Base-by-base conservation (phyloP, 2,797 vertebrate species). In the Chelon auratus region DNA sequence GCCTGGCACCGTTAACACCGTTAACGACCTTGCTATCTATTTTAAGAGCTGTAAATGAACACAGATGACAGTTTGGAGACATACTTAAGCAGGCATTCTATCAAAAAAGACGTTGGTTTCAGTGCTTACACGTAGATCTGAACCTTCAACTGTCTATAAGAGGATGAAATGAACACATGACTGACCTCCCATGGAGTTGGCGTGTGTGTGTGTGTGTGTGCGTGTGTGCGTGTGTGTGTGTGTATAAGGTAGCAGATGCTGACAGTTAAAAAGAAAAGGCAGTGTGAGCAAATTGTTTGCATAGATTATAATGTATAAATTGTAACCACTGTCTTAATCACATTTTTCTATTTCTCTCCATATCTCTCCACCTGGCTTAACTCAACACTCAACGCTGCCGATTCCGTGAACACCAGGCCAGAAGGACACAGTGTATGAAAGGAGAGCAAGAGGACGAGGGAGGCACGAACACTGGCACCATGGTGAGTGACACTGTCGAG, bases 401-500 rank as follows among this genome's bases (percentile, higher is more conserved):
- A 69, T 62, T 75, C 30, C 78, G 33, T 58, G n/a, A 68, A 68
- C 62, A 72, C 76, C 78, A 93, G 91, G 82, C 88, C 80, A 87
- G 84, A 82, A 91, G 85, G 81, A 80, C 85, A 14, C 45, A 45
- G 53, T 75, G 67, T 64, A 62, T 52, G 73, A 84, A 68, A 83
- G 88, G 77, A 78, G 84, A 75, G 56, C 80, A 54, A 42, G 85
- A 89, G 67, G 86, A 78, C 12, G 80, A 75, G 51, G 80, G 59
- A 66, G 84, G 73, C 73, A 59, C 42, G 3, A 69, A 65, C 75
- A 11, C 66, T 11, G 68, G 66, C 75, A 48, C 66, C 62, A 36
- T 65, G 88, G 92, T 93, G 83, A 92, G 92, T 89, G 85, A 83
- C 79, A 42, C 71, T 66, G 79, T 72, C 54, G 22, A 84, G 75